These are phyloP conservation scores for Parasteatoda lunata DNA, from an alignment of 2,888 invertebrate genomes.

Conservation along the genomic window DNA sequence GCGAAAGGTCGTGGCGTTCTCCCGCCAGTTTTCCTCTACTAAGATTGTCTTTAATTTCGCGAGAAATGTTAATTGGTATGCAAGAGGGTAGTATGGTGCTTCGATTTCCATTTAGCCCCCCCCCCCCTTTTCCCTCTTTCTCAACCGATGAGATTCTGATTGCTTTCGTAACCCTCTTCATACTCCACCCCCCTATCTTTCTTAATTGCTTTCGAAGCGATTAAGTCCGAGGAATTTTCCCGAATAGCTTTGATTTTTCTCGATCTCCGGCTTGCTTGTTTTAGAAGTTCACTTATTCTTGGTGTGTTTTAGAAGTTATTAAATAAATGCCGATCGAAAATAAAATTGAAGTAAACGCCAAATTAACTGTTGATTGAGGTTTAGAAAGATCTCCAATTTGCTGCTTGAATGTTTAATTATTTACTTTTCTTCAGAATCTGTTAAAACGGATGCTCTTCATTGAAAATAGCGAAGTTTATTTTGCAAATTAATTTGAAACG, in stretches of 20 bases:
- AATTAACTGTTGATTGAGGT: background rate
- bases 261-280: background rate
- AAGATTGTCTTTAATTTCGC: slow-evolving; percentile 66
- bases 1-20: slow-evolving; percentile 28
- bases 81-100: slow-evolving; percentile 13
- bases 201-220: slow-evolving; percentile 59
- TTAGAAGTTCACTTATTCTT: background rate
- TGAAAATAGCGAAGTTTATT: too few relatives aligned
- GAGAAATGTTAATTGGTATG: slow-evolving; percentile 65
- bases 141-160: slow-evolving; percentile 37
- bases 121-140: slow-evolving; percentile 29
- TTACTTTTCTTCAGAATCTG: too few relatives aligned
- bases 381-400: too few relatives aligned
- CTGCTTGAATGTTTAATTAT: too few relatives aligned
- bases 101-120: slow-evolving; percentile 1
- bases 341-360: background rate
- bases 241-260: slow-evolving; percentile 63
- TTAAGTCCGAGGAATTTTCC: slow-evolving; percentile 48
- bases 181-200: slow-evolving; percentile 4
- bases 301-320: background rate
- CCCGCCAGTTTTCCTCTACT: background rate
- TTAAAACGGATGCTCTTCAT: too few relatives aligned
- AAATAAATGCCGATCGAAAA: background rate
- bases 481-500: too few relatives aligned
- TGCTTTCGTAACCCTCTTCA: slow-evolving; percentile 17